Percentiles rank a stretch among this genome's conserved stretches.
These are phyloP conservation scores for Vanessa tameamea DNA, from an alignment of 1,140 invertebrate species.

Conservation along the genomic window DNA sequence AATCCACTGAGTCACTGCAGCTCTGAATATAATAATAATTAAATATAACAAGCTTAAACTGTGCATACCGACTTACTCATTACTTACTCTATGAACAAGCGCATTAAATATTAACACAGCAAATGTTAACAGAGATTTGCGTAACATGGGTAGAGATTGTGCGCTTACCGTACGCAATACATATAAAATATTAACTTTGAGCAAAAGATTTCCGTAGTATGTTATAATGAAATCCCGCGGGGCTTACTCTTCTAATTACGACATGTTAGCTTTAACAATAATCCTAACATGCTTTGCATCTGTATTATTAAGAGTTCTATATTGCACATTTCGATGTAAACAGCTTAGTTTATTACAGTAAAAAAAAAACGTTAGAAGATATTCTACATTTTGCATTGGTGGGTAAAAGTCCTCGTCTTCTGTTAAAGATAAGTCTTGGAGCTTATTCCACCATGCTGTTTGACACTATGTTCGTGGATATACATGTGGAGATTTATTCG, in stretches of 20 bases:
- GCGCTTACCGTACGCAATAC: conserved; percentile 25
- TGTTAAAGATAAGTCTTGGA: too few relatives aligned
- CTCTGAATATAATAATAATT: not conserved
- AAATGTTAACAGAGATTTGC: conserved; percentile 51
- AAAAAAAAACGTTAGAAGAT: too few relatives aligned
- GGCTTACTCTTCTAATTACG: conserved; percentile 34
- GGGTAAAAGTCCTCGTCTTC: too few relatives aligned
- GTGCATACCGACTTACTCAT: not conserved
- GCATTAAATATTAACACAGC: conserved; percentile 51
- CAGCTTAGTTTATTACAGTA: too few relatives aligned
- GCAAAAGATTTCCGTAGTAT: conserved; percentile 19
- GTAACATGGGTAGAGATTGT: conserved; percentile 36
- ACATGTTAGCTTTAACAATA: conserved; percentile 19
- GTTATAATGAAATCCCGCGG: conserved; percentile 25
- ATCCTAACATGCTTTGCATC: conserved; percentile 17
- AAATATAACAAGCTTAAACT: not conserved
- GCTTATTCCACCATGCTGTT: too few relatives aligned
- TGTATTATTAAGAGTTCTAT: not conserved
- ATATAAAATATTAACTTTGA: conserved; percentile 33
- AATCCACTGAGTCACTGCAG: too few relatives aligned
- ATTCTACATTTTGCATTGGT: too few relatives aligned
- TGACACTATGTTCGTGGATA: too few relatives aligned
- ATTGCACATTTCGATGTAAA: too few relatives aligned
- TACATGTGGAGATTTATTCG: too few relatives aligned
- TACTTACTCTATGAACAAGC: conserved; percentile 28